Percentiles rank a stretch among this genome's conserved stretches.
These are phyloP conservation scores for Aspidapion aeneum DNA, from an alignment of 2,888 invertebrate genomes.

Conservation along the genomic window DNA sequence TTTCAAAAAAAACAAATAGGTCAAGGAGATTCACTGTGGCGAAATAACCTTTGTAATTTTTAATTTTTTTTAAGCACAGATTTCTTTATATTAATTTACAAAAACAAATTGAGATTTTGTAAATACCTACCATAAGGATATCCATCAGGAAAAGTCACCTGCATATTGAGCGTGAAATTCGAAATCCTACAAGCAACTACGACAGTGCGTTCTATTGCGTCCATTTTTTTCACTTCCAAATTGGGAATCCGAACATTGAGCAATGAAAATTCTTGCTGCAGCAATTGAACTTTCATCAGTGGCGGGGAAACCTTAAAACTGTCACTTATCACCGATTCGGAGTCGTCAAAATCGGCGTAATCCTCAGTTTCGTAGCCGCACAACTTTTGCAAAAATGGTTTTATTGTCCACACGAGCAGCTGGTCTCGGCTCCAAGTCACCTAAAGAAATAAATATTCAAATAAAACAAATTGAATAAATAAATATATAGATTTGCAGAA, in stretches of 20 bases:
- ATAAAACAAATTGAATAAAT: no score
- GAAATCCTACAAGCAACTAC: constrained; percentile 55
- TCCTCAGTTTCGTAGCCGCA: constrained; percentile 68
- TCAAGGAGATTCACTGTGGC: no score
- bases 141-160: constrained; percentile 66
- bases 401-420: constrained; percentile 86
- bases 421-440: constrained; percentile 93
- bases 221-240: constrained; percentile 57
- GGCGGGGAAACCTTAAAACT: not conserved
- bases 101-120: not conserved
- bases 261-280: constrained; percentile 74
- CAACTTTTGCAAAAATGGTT: constrained; percentile 77
- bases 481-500: no score
- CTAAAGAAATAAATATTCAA: not conserved
- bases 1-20: no score
- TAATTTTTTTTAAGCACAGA: no score
- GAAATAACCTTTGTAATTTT: no score
- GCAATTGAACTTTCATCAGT: constrained; percentile 51
- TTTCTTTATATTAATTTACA: no score
- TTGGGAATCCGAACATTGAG: constrained; percentile 73
- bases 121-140: constrained; percentile 58
- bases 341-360: constrained; percentile 24
- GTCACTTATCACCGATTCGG: constrained; percentile 11
- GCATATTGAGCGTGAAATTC: constrained; percentile 54
- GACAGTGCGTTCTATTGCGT: constrained; percentile 54